These are phyloP conservation scores for Polydesmus complanatus DNA, from an alignment of 2,888 invertebrate genomes.

Conservation along the genomic window DNA sequence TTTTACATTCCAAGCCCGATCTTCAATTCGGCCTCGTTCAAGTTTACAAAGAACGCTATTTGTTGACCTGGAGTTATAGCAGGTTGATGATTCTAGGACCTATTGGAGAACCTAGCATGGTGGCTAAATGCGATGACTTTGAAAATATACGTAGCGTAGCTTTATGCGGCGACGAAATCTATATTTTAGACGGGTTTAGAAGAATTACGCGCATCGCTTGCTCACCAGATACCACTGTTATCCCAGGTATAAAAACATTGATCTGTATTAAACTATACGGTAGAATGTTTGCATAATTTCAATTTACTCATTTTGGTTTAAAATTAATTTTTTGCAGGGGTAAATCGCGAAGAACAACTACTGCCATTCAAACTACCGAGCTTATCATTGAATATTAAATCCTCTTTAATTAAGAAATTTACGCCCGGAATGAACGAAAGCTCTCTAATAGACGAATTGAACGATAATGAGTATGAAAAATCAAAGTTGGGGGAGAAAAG, in stretches of 20 bases:
- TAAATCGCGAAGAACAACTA: too few species aligned
- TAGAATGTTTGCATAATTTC: too few species aligned
- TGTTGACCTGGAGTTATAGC: slow-evolving; percentile 58
- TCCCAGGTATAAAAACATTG: neutral
- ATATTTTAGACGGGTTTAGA: slow-evolving; percentile 63
- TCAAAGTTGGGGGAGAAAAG: too few species aligned
- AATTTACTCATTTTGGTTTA: too few species aligned
- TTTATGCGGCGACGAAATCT: slow-evolving; percentile 42
- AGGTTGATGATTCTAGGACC: slow-evolving; percentile 61
- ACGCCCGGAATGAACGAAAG: too few species aligned
- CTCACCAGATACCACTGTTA: slow-evolving; percentile 43
- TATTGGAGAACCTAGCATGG: slow-evolving; percentile 49
- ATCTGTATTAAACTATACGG: too few species aligned
- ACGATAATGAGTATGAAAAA: too few species aligned
- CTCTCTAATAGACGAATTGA: too few species aligned
- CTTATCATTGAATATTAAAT: too few species aligned
- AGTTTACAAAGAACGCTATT: slow-evolving; percentile 53
- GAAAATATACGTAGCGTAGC: slow-evolving; percentile 31
- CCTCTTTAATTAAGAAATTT: too few species aligned
- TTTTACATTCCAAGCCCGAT: slow-evolving; percentile 31
- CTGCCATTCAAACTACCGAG: too few species aligned
- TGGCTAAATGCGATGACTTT: slow-evolving; percentile 48
- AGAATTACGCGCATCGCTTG: slow-evolving; percentile 62
- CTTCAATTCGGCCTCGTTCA: slow-evolving; percentile 49
- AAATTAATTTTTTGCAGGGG: too few species aligned